Base-by-base conservation (phyloP, 2,888 invertebrate genomes). In the Panzeria rudis region DNA sequence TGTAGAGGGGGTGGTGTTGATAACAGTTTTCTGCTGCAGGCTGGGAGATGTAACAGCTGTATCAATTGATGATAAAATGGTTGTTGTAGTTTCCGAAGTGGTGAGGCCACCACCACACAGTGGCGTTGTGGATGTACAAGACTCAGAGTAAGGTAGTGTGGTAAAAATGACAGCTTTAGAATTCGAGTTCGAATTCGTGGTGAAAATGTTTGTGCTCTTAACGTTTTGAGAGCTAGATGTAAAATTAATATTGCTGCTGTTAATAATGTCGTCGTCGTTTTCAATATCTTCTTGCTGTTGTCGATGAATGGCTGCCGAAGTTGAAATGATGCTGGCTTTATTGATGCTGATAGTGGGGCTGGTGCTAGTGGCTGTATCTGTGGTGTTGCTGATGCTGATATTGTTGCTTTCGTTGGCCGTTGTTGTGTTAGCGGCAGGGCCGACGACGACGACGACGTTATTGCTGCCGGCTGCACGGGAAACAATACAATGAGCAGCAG, bases 1-100 rank as follows among this genome's bases (percentile, higher is more conserved):
- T 85, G 86, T 80, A 73, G 82, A 68, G 77, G 86, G 77, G 78
- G 69, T 72, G 75, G 80, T 76, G 81, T 85, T 68, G 82, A 81
- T 82, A 86, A 80, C 84, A 86, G 84, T 86, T 35, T 75, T 73
- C 85, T 87, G 86, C 86, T 87, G 87, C 77, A 84, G 84, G 75
- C 84, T 86, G 73, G 79, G 79, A 82, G 86, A 87, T 84, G 86
- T 86, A 76, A 86, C 82, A 83, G 86, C 71, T 54, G 87, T 86
- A 61, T 83, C 86, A 87, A 86, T 86, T 86, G 86, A 79, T 83
- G 86, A 83, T 86, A 83, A 77, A 87, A 88, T 86, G 84, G 84
- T 83, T 83, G 86, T 86, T 68, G 86, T 47, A 41, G 72, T 73
- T 59, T 79, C 76, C 35, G 75, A 82, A 47, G 62, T 62, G 54